A percentile compares a stretch with the other conserved stretches of the same genome.
phyloP scores from a whole-genome alignment of 2,797 vertebrate genomes.

The Molossus molossus region DNA sequence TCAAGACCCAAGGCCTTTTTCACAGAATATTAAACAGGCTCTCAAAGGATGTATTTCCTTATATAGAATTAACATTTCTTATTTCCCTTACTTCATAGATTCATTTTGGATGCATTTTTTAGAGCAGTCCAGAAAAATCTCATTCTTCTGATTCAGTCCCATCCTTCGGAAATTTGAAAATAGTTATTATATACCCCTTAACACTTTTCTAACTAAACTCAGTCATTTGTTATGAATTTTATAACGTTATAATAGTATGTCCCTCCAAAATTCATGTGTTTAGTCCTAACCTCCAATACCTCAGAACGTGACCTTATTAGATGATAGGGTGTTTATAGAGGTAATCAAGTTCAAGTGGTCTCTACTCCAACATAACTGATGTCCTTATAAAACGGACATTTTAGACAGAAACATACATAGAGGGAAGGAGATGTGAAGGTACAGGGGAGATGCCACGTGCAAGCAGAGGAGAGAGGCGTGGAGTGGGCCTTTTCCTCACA shows the following conservation, averaged over 20 bases:
- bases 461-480: background rate
- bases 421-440: background rate
- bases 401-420: background rate
- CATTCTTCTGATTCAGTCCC: background rate
- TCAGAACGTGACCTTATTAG: slow-evolving; percentile 24
- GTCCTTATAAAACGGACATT: background rate
- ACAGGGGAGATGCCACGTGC: accelerated
- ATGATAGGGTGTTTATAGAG: background rate
- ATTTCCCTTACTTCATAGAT: background rate
- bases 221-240: background rate
- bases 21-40: background rate
- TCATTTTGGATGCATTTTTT: slow-evolving; percentile 37
- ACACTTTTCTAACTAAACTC: background rate
- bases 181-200: background rate
- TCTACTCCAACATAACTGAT: background rate
- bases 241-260: background rate
- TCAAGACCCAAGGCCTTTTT: background rate
- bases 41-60: background rate
- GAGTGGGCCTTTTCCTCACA: no score
- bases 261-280: background rate
- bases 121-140: background rate
- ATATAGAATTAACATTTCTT: slow-evolving; percentile 28
- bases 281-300: background rate
- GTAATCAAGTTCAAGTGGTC: background rate
- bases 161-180: slow-evolving; percentile 58